Evolutionary conservation across 2,797 vertebrate species (phyloP).

Genomic region (Gadopsis marmoratus): DNA sequence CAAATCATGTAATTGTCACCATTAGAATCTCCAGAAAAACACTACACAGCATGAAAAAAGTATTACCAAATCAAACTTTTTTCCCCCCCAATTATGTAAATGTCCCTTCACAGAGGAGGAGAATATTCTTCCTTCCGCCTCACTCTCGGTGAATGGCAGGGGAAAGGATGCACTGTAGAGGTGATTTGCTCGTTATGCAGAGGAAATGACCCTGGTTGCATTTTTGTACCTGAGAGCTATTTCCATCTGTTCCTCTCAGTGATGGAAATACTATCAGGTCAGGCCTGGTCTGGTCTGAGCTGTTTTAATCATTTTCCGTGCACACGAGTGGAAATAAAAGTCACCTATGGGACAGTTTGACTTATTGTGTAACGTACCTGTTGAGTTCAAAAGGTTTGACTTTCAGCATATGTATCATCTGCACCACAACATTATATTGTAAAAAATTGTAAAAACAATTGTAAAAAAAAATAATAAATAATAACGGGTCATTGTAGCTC

Average conservation of each 20-base stretch:
- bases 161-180: constrained; percentile 50
- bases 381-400: not conserved
- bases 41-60: not conserved
- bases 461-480: not conserved
- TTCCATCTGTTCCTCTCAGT: constrained; percentile 49
- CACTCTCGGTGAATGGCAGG: constrained; percentile 15
- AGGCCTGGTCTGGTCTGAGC: constrained; percentile 19
- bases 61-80: constrained; percentile 11
- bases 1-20: constrained; percentile 1
- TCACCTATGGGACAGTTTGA: not conserved
- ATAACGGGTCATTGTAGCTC: not conserved
- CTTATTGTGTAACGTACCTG: not conserved
- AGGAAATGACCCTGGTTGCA: constrained; percentile 60
- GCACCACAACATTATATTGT: too few relatives aligned
- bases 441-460: too few relatives aligned
- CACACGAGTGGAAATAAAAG: constrained; percentile 24
- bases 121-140: constrained; percentile 3
- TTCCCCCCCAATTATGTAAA: constrained; percentile 9
- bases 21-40: not conserved
- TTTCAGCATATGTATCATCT: not conserved
- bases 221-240: constrained; percentile 54
- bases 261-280: constrained; percentile 43
- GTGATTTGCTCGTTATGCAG: constrained; percentile 38
- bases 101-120: not conserved
- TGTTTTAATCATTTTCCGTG: constrained; percentile 21